Conservation (phyloP, 1,140 invertebrate genomes). For the Drosophila biarmipes region DNA sequence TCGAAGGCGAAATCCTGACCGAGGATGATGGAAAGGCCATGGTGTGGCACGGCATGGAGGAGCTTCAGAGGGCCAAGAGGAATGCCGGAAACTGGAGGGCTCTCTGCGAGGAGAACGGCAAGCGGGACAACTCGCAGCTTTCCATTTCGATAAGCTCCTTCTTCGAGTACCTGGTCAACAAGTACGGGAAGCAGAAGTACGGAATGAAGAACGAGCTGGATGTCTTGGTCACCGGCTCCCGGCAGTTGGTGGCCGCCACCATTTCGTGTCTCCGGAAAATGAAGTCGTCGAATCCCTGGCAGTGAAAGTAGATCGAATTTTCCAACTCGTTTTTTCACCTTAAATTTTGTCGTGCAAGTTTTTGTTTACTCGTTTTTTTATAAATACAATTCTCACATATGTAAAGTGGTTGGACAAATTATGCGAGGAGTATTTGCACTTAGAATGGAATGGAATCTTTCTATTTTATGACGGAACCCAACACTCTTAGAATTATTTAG, state of each 20-base stretch:
- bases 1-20: constrained; percentile 54
- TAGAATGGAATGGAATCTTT: neutral
- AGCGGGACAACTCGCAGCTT: constrained; percentile 54
- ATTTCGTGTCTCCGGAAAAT: constrained; percentile 81
- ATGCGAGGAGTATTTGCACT: neutral
- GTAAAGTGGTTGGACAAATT: neutral
- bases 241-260: constrained; percentile 94
- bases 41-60: constrained; percentile 81
- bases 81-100: constrained; percentile 87
- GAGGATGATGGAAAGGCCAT: constrained; percentile 12
- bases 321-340: neutral
- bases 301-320: neutral
- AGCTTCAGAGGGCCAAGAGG: constrained; percentile 86
- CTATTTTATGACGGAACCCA: neutral
- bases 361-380: constrained; percentile 24
- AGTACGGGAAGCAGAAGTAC: constrained; percentile 63
- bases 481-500: neutral
- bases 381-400: constrained; percentile 1
- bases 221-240: constrained; percentile 94
- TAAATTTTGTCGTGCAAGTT: constrained; percentile 33
- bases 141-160: constrained; percentile 53
- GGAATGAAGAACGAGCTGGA: constrained; percentile 85
- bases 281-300: constrained; percentile 31
- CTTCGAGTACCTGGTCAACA: constrained; percentile 69
- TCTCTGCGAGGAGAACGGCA: constrained; percentile 65